A percentile compares a stretch with the other conserved stretches of the same genome.
Conservation (phyloP, 2,888 invertebrate genomes). For the Chloroclystis v-ata region DNA sequence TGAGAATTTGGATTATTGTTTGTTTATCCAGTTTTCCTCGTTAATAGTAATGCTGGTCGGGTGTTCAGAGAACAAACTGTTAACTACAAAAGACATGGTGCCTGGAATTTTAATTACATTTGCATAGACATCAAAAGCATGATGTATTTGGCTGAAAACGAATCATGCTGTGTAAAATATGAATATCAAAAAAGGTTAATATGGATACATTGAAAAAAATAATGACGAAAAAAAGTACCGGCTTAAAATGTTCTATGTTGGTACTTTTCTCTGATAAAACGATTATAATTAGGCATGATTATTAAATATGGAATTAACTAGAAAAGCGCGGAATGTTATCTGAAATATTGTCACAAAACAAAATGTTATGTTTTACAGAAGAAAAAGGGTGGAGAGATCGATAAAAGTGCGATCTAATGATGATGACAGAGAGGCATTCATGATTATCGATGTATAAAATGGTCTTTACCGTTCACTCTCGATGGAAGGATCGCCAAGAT, state of each 20-base stretch:
- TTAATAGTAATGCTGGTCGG: conserved; percentile 3
- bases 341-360: conserved; percentile 47
- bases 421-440: conserved; percentile 77
- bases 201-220: conserved; percentile 50
- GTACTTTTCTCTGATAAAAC: conserved; percentile 56
- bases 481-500: conserved; percentile 70
- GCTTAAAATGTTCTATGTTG: conserved; percentile 7
- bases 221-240: conserved; percentile 62
- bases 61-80: conserved; percentile 30
- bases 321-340: conserved; percentile 58
- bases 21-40: conserved; percentile 29
- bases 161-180: conserved; percentile 65
- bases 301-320: conserved; percentile 51
- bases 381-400: conserved; percentile 70
- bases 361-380: conserved; percentile 53
- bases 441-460: conserved; percentile 72
- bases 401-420: conserved; percentile 70
- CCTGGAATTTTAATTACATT: conserved; percentile 41
- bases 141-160: conserved; percentile 68
- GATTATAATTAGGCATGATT: conserved; percentile 48
- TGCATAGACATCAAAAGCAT: conserved; percentile 76
- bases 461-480: conserved; percentile 74
- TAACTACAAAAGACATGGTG: conserved; percentile 45
- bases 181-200: conserved; percentile 16
- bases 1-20: conserved; percentile 31